Conservation (phyloP, 2,888 invertebrate genomes). For the Clistopyga incitator region DNA sequence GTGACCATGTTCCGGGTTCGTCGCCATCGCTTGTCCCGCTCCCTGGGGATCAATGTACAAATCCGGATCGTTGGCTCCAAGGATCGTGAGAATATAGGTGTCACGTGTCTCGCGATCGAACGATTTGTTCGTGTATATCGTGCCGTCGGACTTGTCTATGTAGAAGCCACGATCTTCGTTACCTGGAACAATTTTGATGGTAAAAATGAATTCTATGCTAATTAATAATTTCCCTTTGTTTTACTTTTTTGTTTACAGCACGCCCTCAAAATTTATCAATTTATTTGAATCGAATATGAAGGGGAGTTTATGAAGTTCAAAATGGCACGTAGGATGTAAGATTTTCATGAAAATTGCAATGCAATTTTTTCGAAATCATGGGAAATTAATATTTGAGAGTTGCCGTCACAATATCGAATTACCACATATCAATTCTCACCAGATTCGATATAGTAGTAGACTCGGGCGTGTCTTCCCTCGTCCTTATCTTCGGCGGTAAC, state of each 20-base stretch:
- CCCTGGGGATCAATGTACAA: slow-evolving; percentile 86
- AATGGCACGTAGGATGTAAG: too few relatives aligned
- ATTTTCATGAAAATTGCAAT: too few relatives aligned
- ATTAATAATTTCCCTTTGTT: too few relatives aligned
- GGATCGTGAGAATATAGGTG: slow-evolving; percentile 90
- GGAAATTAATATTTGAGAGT: too few relatives aligned
- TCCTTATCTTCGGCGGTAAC: slow-evolving; percentile 91
- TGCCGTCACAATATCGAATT: not conserved
- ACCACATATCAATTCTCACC: slow-evolving; percentile 71
- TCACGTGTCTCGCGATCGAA: slow-evolving; percentile 93
- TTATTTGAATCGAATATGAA: too few relatives aligned
- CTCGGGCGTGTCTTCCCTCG: slow-evolving; percentile 92
- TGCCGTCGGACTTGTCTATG: slow-evolving; percentile 92
- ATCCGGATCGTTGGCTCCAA: slow-evolving; percentile 94
- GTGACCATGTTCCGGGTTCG: slow-evolving; percentile 87
- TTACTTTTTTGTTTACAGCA: too few relatives aligned
- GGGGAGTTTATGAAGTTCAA: too few relatives aligned
- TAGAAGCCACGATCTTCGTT: slow-evolving; percentile 92
- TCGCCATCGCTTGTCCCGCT: slow-evolving; percentile 70
- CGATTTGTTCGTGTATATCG: slow-evolving; percentile 91
- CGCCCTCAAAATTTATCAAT: too few relatives aligned
- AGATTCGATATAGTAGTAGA: slow-evolving; percentile 92
- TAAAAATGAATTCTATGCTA: not conserved
- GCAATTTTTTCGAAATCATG: too few relatives aligned
- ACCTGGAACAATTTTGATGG: slow-evolving; percentile 84